These are phyloP conservation scores for Tamias sibiricus DNA, from an alignment of 2,113 vertebrate species.

Conservation along the genomic window DNA sequence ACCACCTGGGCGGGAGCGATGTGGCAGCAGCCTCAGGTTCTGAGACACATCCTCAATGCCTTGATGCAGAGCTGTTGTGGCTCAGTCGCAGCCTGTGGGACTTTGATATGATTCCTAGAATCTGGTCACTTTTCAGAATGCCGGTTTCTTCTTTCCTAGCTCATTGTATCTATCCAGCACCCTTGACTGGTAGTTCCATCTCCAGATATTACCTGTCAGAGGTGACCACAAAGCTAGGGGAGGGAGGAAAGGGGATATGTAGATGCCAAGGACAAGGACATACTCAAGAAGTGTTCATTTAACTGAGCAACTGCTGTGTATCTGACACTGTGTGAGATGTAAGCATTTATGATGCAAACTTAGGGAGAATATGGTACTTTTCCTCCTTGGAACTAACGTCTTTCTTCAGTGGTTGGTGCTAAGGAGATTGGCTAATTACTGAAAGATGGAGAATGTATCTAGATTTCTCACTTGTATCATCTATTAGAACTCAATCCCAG, in stretches of 20 bases:
- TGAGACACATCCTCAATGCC: no score
- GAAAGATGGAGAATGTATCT: neutral
- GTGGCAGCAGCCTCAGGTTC: no score
- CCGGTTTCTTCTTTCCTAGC: neutral
- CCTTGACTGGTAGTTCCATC: neutral
- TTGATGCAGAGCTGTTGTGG: neutral
- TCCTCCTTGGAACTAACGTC: neutral
- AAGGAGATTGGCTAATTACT: neutral
- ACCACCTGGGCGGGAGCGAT: fast-evolving
- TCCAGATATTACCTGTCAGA: neutral
- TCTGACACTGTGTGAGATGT: neutral
- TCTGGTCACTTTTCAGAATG: neutral
- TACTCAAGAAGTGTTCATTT: neutral
- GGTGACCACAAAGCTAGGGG: neutral
- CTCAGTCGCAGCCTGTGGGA: neutral
- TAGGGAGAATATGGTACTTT: neutral
- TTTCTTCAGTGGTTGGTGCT: neutral
- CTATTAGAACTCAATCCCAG: neutral
- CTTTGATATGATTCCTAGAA: neutral
- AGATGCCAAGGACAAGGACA: neutral
- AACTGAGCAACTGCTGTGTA: neutral
- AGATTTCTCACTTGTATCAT: neutral
- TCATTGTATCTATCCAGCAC: neutral
- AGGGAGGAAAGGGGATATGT: neutral
- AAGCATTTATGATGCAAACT: neutral